Conservation (phyloP, 2,797 vertebrate genomes). For the Cryptoprocta ferox region DNA sequence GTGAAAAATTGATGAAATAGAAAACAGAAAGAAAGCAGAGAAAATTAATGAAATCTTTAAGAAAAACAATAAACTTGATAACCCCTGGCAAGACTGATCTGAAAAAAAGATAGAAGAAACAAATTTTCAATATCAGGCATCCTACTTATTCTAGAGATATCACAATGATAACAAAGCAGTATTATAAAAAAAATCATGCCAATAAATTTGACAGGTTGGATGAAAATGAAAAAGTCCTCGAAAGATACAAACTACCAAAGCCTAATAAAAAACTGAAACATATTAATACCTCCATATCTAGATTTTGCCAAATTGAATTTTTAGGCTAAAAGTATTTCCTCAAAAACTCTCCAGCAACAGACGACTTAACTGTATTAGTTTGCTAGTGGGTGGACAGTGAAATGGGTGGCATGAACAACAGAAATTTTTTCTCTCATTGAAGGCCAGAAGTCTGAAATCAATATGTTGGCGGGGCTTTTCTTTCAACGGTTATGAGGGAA, state of each 20-base stretch:
- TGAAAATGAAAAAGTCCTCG: not conserved
- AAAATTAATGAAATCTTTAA: not conserved
- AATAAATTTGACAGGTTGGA: not conserved
- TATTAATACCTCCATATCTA: not conserved
- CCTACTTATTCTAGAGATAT: not conserved
- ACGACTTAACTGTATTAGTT: not conserved
- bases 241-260: not conserved
- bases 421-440: not conserved
- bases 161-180: not conserved
- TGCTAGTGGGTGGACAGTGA: not conserved
- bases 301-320: not conserved
- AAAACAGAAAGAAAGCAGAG: not conserved
- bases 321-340: not conserved
- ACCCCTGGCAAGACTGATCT: not conserved
- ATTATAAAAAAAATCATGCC: not conserved
- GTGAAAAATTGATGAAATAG: not conserved
- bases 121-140: not conserved
- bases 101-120: not conserved
- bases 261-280: not conserved
- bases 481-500: too few relatives aligned
- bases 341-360: not conserved
- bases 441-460: not conserved
- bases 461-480: not conserved
- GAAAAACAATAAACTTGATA: not conserved
- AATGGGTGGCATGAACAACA: not conserved